Base-by-base conservation (phyloP, 2,888 invertebrate genomes). In the Ennomos quercinarius region DNA sequence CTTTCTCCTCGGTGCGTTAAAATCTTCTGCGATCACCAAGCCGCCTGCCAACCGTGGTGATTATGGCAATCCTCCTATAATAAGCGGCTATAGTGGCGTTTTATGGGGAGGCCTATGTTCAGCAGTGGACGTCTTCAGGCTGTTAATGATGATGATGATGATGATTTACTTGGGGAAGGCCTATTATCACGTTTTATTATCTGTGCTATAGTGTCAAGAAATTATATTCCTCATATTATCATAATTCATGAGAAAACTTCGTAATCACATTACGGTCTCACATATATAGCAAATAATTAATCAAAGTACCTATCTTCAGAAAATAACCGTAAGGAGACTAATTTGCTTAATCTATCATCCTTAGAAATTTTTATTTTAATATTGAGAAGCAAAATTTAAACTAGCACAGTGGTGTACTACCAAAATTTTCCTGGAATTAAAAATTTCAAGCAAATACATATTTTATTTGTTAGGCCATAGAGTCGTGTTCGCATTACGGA, bases 331-430 rank as follows among this genome's bases (percentile, higher is more conserved):
- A 17, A 46, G n/a, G 3, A 63, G 71, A 57, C 66, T 76, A 72
- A 85, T 87, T 85, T 85, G 80, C 80, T 78, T 86, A 87, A 87
- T 87, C 85, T 76, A 76, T 84, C 84, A 83, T 64, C 39, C 3
- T 17, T 17, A 17, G 17, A 17, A 17, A 17, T 3, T 1, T 17
- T 17, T 17, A 17, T 17, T 10, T 6, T 9, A 42, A 59, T 54
- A 53, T 34, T 53, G 11, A 35, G 13, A 40, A 47, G 35, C 46
- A 50, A 38, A 46, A 37, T 38, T n/a, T 27, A 13, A 38, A 50
- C 17, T 36, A 35, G 9, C 38, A 38, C 17, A 13, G 12, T 12
- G 13, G 10, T 8, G n/a, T 10, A 38, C 11, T 41, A 11, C 17
- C 11, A 43, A 43, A 10, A 42, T 42, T 9, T 13, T 39, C 0